phyloP scores from a whole-genome alignment of 2,797 vertebrate species.

The Sphenopsis melanotis region DNA sequence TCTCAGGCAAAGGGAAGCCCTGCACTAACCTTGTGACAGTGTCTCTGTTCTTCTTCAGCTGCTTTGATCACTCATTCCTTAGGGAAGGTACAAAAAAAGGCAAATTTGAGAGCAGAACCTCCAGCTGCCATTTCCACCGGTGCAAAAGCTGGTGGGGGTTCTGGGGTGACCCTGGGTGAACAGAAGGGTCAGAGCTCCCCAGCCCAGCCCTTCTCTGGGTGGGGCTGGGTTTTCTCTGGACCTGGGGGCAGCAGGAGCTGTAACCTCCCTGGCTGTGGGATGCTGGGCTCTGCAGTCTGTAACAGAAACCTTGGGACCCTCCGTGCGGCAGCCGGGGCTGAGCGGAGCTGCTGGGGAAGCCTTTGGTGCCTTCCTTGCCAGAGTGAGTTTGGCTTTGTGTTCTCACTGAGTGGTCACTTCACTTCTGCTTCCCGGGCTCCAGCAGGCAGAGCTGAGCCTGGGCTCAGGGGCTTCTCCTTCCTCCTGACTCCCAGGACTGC shows the following conservation, averaged over 20 bases:
- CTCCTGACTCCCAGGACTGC: neutral
- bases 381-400: neutral
- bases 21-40: neutral
- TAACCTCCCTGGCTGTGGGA: neutral
- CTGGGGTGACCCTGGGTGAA: neutral
- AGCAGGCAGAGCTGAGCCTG: neutral
- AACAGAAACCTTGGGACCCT: neutral
- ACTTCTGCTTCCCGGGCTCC: neutral
- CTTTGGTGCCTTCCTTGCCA: neutral
- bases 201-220: neutral
- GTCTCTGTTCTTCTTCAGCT: neutral
- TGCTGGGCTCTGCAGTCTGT: neutral
- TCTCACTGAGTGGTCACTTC: neutral
- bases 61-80: neutral
- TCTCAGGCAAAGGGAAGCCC: neutral
- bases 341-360: neutral
- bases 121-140: neutral
- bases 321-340: neutral
- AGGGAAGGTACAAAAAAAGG: neutral
- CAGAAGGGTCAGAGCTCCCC: neutral
- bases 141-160: neutral
- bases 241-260: neutral
- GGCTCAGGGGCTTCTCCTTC: slow-evolving; percentile 13
- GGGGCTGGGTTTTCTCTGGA: neutral
- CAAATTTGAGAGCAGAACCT: neutral